Base-by-base conservation (phyloP, 2,888 invertebrate genomes). In the Mystacides longicornis region DNA sequence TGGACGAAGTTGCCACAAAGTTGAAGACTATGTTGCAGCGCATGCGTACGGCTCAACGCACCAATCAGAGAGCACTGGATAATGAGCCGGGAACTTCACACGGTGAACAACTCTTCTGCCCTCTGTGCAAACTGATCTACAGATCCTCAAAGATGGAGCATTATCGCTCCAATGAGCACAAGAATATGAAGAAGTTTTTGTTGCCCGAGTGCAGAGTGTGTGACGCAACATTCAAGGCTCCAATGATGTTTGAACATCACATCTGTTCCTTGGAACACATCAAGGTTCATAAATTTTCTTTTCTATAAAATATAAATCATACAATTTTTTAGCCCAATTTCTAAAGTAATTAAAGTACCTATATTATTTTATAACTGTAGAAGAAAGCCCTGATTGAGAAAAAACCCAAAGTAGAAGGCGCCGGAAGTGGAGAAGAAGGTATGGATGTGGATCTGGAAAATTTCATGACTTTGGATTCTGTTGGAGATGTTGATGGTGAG, bases 391-490 rank as follows among this genome's bases (percentile, higher is more conserved):
- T 76, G 54, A 67, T 70, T 55, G 74, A 74, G 54, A 63, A 63
- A 42, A 64, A 72, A 51, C 49, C 77, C 51, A 80, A 80, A 62
- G 70, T 68, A 1, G 81, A 80, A 46, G 82, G 79, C 18, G 78
- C 79, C 16, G 86, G 79, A 53, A 80, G 79, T 57, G 87, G 83
- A 20, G 86, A 86, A 63, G 84, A 85, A 62, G 81, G 81, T 49
- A 85, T 85, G 70, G 85, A 86, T 67, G 81, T 87, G 3, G 87
- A 89, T 72, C 75, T 91, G 62, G 89, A 89, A 62, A 89, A 89
- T 67, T 91, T 90, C 67, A 87, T 89, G 79, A 90, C 91, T 1
- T 80, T 92, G n/a, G 91, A 92, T 71, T 90, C 91, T 2, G 88
- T 91, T 23, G 91, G 91, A 5, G 89, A 89, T 70, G 87, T 87